A percentile compares a stretch with the other conserved stretches of the same genome.
Evolutionary conservation across 2,113 vertebrate species (phyloP).

Genomic region (Lipophrys pholis): DNA sequence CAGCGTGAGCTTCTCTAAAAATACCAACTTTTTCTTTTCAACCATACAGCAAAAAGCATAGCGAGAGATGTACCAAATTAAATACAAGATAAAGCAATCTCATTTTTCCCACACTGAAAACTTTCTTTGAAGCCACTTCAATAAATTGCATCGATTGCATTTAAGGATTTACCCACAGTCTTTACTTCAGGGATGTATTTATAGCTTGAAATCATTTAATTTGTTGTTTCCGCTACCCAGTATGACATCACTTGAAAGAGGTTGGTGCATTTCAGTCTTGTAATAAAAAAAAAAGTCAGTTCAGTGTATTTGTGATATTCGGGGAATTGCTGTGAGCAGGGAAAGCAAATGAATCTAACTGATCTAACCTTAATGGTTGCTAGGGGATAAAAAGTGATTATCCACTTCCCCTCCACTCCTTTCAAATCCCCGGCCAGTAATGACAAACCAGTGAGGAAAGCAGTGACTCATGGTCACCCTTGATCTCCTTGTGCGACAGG

Average conservation of each 20-base stretch:
- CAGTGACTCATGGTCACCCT: slow-evolving; percentile 58
- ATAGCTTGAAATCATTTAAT: too few relatives aligned
- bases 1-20: background rate
- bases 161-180: too few relatives aligned
- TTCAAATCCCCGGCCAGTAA: slow-evolving; percentile 31
- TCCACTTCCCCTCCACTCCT: slow-evolving; percentile 25
- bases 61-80: background rate
- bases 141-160: too few relatives aligned
- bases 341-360: background rate
- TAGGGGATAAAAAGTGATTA: slow-evolving; percentile 54
- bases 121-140: too few relatives aligned
- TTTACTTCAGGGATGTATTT: too few relatives aligned
- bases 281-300: background rate
- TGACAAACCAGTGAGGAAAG: slow-evolving; percentile 20
- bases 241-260: background rate
- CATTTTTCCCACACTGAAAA: background rate
- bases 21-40: background rate
- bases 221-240: background rate
- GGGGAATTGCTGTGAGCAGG: background rate
- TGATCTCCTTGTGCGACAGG: slow-evolving; percentile 22
- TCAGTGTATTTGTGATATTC: background rate
- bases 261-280: background rate
- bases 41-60: background rate
- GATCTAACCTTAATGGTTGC: background rate
- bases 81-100: background rate